Conservation (phyloP, 2,113 vertebrate genomes). For the Chauna torquata region DNA sequence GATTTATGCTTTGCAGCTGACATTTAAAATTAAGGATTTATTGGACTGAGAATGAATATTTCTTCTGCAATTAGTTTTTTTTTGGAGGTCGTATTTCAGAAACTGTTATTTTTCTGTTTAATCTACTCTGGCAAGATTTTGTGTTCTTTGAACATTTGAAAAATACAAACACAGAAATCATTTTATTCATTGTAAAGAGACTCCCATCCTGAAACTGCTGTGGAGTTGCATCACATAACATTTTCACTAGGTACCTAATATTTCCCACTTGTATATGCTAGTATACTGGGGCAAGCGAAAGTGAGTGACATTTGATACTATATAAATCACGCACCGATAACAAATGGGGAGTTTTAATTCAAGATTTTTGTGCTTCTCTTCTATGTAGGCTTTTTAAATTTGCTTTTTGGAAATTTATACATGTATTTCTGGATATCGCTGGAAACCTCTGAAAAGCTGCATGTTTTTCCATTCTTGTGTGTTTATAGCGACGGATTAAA, state of each 20-base stretch:
- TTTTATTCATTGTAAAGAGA: constrained; percentile 39
- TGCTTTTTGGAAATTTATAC: not conserved
- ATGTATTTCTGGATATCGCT: not conserved
- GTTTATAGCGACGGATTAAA: constrained; percentile 45
- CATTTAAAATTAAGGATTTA: constrained; percentile 77
- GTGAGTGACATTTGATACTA: constrained; percentile 24
- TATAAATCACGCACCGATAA: constrained; percentile 5
- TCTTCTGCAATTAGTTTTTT: constrained; percentile 72
- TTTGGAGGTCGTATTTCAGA: constrained; percentile 69
- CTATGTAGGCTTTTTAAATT: not conserved
- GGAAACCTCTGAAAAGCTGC: not conserved
- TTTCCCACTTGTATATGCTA: constrained; percentile 11
- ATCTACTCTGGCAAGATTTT: constrained; percentile 47
- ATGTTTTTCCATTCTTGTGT: constrained; percentile 19
- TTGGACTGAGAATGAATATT: constrained; percentile 69
- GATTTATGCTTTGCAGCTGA: constrained; percentile 74
- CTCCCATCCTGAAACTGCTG: not conserved
- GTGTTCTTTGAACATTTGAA: constrained; percentile 23
- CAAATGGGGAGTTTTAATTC: constrained; percentile 46
- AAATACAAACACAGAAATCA: constrained; percentile 12
- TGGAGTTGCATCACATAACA: constrained; percentile 18
- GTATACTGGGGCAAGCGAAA: constrained; percentile 11
- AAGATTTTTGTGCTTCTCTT: not conserved
- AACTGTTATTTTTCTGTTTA: constrained; percentile 59
- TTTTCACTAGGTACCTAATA: constrained; percentile 44